Conservation (phyloP, 2,797 vertebrate species). For the Bucorvus abyssinicus region DNA sequence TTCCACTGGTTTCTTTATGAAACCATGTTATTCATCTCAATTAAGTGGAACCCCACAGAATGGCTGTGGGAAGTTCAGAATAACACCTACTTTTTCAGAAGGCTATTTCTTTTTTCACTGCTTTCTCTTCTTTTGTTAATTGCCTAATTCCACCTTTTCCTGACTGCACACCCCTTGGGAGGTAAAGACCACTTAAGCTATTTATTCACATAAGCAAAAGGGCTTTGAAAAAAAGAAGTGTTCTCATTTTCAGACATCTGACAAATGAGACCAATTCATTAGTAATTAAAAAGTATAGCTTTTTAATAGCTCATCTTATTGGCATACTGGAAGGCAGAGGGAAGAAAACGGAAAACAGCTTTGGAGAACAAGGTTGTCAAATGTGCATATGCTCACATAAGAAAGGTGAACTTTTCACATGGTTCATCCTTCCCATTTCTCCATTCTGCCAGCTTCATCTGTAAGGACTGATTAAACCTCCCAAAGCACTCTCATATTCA, state of each 20-base stretch:
- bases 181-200: conserved; percentile 51
- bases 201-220: conserved; percentile 58
- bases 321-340: background rate
- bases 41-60: conserved; percentile 60
- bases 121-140: conserved; percentile 63
- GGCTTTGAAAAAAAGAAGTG: conserved; percentile 35
- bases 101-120: conserved; percentile 26
- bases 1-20: conserved; percentile 7
- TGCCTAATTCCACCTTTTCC: conserved; percentile 57
- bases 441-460: background rate
- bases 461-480: background rate
- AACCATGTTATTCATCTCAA: conserved; percentile 26
- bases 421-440: background rate
- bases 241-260: conserved; percentile 57
- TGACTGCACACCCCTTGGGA: conserved; percentile 37
- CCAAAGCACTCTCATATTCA: background rate
- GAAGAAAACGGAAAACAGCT: background rate
- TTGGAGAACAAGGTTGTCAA: background rate
- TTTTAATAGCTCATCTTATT: conserved; percentile 29
- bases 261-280: conserved; percentile 61
- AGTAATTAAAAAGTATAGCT: conserved; percentile 47
- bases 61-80: conserved; percentile 33
- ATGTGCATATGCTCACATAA: background rate
- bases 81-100: conserved; percentile 38
- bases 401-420: conserved; percentile 14